These are phyloP conservation scores for Craseonycteris thonglongyai DNA, from an alignment of 2,113 vertebrate genomes.

Conservation along the genomic window DNA sequence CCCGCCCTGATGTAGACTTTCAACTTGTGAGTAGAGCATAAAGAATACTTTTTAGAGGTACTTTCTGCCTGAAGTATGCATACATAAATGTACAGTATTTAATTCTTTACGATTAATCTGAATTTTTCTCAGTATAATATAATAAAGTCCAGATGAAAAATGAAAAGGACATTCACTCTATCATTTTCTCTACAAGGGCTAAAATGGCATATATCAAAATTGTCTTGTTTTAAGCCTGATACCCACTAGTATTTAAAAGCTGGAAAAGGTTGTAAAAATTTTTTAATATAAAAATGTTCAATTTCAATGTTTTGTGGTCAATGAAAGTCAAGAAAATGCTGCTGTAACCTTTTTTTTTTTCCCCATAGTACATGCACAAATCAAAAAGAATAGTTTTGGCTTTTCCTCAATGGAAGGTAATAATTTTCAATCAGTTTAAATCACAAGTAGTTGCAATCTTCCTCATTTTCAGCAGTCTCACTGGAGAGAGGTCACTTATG, in stretches of 20 bases:
- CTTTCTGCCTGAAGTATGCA: not conserved
- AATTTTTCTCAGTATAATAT: not conserved
- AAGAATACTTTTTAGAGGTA: not conserved
- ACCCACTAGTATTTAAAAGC: not conserved
- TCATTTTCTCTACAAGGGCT: not conserved
- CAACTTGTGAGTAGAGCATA: not conserved
- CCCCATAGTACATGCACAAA: not conserved
- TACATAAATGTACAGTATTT: not conserved
- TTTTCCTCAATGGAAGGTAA: not conserved
- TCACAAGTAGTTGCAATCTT: not conserved
- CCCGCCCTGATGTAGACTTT: not conserved
- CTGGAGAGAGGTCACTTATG: not conserved
- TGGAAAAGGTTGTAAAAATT: not conserved
- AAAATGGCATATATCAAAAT: not conserved
- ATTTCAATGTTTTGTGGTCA: not conserved
- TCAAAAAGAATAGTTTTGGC: not conserved
- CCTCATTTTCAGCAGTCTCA: not conserved
- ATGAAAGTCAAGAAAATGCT: not conserved
- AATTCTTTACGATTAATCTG: not conserved
- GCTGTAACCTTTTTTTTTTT: not conserved
- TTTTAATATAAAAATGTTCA: not conserved
- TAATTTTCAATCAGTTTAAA: not conserved
- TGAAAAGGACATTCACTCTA: not conserved
- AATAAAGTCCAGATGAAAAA: not conserved
- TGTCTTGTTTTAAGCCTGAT: not conserved